Evolutionary conservation across 2,888 invertebrate genomes (phyloP).

Genomic region (Chrysolina oricalcia): DNA sequence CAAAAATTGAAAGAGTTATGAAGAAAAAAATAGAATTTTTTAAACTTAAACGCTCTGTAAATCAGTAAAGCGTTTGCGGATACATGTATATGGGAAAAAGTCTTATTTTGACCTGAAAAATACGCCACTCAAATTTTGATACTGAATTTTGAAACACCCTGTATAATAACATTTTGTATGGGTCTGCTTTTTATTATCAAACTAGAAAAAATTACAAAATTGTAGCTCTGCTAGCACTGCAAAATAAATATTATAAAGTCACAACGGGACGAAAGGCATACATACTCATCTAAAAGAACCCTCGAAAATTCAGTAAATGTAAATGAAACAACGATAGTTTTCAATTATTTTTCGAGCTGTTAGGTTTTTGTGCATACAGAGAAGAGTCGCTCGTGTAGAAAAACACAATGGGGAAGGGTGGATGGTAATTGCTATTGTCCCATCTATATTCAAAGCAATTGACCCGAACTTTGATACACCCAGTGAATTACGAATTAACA

Average conservation of each 20-base stretch:
- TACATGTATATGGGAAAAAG: no score
- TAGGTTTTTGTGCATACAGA: slow-evolving; percentile 59
- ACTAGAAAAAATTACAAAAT: no score
- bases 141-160: no score
- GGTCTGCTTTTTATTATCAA: no score
- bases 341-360: slow-evolving; percentile 66
- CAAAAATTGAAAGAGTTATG: no score
- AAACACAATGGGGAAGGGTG: slow-evolving; percentile 67
- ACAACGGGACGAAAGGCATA: background rate
- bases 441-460: slow-evolving; percentile 67
- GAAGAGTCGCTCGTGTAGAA: slow-evolving; percentile 64
- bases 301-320: slow-evolving; percentile 51
- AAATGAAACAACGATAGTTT: slow-evolving; percentile 67
- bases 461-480: slow-evolving; percentile 61
- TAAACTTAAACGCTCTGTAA: no score
- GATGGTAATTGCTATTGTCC: slow-evolving; percentile 66
- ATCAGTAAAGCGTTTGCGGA: no score
- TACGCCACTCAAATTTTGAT: no score
- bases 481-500: slow-evolving; percentile 49
- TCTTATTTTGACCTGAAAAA: no score
- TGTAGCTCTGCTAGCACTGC: no score
- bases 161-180: no score
- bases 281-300: background rate
- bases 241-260: background rate
- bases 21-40: no score